Evolutionary conservation across 2,888 invertebrate genomes (phyloP), one percentile per base, ranked within the genome.

Genomic region (Drosophila cognata): DNA sequence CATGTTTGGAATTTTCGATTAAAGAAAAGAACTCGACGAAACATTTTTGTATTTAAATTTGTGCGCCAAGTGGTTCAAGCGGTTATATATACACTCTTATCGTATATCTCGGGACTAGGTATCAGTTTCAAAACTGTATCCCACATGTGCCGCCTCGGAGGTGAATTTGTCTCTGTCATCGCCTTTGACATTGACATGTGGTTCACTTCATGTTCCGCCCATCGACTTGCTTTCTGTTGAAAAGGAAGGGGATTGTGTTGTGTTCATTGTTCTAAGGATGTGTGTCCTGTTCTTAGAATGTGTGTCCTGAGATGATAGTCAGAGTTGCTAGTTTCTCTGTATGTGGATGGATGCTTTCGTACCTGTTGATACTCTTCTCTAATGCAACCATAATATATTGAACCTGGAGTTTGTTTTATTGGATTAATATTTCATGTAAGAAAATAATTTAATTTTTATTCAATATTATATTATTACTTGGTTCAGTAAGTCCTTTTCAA

Each of bases 151-250:
- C 58, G 31, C 43, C 59, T 46, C 57, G 41, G 38, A 63, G 63
- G 74, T 77, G 56, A 82, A 88, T 90, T 87, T 89, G 77, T 88
- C 90, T 79, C 74, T 84, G 90, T 88, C 91, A 83, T 88, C 73
- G 80, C 72, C 79, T 73, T 81, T 90, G 90, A 90, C 88, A 88
- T 82, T 89, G 90, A 86, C 90, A 82, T 86, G 86, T 88, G 88
- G 79, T 75, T 77, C 71, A 65, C 62, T 74, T 77, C 72, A 68
- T 63, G 60, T 64, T 66, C 66, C 62, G 29, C 65, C 66, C 46
- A 53, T 46, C 43, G 16, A 31, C 61, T 28, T 38, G 38, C 35
- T 61, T 35, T 53, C 50, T 35, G 58, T 4, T 46, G 13, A 59
- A 6, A 4, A 16, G 8, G 21, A 13, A 10, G 16, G 13, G 28